A percentile compares a stretch with the other conserved stretches of the same genome.
Evolutionary conservation across 2,797 vertebrate genomes (phyloP).

Genomic region (Enteromius paludinosus): DNA sequence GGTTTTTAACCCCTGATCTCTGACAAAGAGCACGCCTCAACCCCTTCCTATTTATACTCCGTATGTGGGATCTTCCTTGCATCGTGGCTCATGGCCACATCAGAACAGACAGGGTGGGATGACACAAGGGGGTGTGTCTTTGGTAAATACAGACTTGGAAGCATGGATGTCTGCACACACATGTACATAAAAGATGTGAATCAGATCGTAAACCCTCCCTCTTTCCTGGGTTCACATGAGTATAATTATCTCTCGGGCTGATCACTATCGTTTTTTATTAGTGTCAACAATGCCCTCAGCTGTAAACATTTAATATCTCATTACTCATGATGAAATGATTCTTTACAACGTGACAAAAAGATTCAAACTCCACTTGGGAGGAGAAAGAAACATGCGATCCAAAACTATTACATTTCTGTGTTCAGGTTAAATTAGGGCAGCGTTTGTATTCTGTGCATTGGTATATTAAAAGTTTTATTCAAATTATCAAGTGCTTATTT

Average conservation of each 20-base stretch:
- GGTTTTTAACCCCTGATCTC: conserved; percentile 9
- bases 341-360: conserved; percentile 47
- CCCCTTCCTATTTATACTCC: conserved; percentile 45
- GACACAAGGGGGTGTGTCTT: conserved; percentile 26
- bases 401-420: background rate
- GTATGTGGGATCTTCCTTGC: conserved; percentile 20
- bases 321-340: conserved; percentile 29
- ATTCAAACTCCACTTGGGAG: conserved; percentile 54
- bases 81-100: conserved; percentile 28
- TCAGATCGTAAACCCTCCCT: background rate
- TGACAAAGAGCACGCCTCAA: background rate
- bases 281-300: conserved; percentile 34
- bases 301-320: conserved; percentile 21
- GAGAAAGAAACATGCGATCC: conserved; percentile 41
- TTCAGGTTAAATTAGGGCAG: conserved; percentile 10
- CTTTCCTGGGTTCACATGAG: background rate
- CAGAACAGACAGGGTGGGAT: conserved; percentile 14
- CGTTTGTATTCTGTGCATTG: background rate
- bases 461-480: background rate
- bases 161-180: background rate
- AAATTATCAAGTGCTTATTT: background rate
- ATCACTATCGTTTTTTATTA: conserved; percentile 51
- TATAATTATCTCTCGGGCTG: background rate
- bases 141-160: conserved; percentile 25
- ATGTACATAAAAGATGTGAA: background rate